Base-by-base conservation (phyloP, 2,797 vertebrate genomes). In the Clamator glandarius region DNA sequence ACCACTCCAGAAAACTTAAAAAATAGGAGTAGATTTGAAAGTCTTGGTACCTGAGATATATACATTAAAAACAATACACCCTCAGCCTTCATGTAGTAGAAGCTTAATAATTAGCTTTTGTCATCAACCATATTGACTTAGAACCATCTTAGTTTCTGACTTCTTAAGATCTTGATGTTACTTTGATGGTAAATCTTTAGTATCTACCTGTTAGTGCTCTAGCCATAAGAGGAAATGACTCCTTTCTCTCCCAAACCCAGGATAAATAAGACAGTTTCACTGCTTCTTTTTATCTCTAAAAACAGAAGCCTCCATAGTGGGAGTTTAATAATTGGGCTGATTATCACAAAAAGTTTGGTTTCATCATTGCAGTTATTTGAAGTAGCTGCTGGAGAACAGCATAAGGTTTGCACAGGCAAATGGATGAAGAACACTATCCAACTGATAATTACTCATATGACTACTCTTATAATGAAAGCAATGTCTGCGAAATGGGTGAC, bases 401-500 rank as follows among this genome's bases (percentile, higher is more conserved):
- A 1, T 8, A 8, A 64, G 50, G 28, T 72, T 59, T 75, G 39
- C 66, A 52, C 6, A 23, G 31, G 31, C 35, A 94, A 91, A 97
- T 97, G 96, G 91, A 70, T 55, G 91, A 86, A 25, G 66, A 44
- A 20, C 1, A 15, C 61, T 25, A 81, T 59, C 14, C 4, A 41
- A 7, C 2, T 2, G 2, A 26, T 58, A 94, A 95, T 58, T 36
- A 59, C n/a, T 80, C 95, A 5, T 85, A 88, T 1, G 72, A 59
- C n/a, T 20, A 84, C 17, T 0, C 0, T 61, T 11, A 8, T 2
- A 16, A 61, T 23, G 81, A 78, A 50, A 85, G 87, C 80, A 93
- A 97, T 5, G 1, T 78, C 4, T 99, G 99, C 17, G 48, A 98
- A 51, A 98, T 90, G 89, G 50, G 75, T 1, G 14, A n/a, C 7